Evolutionary conservation across 2,888 invertebrate genomes (phyloP).

Genomic region (Nymphalis c-album): DNA sequence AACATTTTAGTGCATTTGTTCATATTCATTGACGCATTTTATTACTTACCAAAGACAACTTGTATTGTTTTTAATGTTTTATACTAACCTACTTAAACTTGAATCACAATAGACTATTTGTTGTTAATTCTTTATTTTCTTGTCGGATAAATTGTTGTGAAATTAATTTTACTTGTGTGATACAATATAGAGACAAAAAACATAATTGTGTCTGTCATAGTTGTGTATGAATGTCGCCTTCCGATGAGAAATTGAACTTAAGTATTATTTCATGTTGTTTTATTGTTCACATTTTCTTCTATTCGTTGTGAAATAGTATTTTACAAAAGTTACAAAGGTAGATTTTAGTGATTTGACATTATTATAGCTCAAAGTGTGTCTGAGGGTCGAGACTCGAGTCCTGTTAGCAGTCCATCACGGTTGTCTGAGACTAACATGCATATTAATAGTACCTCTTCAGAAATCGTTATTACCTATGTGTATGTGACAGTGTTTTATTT

Average conservation of each 20-base stretch:
- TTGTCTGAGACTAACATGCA: slow-evolving; percentile 55
- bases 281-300: slow-evolving; percentile 22
- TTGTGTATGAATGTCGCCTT: background rate
- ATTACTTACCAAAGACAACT: slow-evolving; percentile 12
- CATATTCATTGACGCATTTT: slow-evolving; percentile 7
- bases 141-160: background rate
- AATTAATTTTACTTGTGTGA: background rate
- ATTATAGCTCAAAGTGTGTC: slow-evolving; percentile 48
- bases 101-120: slow-evolving; percentile 8
- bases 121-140: slow-evolving; percentile 10
- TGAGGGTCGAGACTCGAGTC: slow-evolving; percentile 19
- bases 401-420: slow-evolving; percentile 41
- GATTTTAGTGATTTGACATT: slow-evolving; percentile 45
- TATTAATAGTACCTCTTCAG: slow-evolving; percentile 60
- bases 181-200: background rate
- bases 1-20: slow-evolving; percentile 8
- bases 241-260: slow-evolving; percentile 7
- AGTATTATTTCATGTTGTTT: slow-evolving; percentile 26
- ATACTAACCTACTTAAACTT: background rate
- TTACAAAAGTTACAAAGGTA: slow-evolving; percentile 44
- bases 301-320: slow-evolving; percentile 42
- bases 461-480: slow-evolving; percentile 68
- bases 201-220: background rate
- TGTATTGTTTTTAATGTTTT: background rate
- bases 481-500: slow-evolving; percentile 81